Conservation (phyloP, 1,140 invertebrate species). For the Parapsyche elsis region DNA sequence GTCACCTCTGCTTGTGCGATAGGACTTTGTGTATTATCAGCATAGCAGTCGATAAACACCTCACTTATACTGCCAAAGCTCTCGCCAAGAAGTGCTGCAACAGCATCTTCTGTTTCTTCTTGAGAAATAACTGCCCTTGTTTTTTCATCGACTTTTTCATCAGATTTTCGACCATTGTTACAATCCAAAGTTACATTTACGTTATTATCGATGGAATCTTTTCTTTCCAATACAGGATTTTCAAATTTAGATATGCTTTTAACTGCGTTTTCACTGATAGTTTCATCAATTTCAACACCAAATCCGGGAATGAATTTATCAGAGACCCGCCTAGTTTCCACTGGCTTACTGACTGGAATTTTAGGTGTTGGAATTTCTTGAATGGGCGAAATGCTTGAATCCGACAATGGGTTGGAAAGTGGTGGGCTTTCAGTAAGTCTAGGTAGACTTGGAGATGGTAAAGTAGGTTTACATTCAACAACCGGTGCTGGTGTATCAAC, state of each 20-base stretch:
- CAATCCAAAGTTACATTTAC: slow-evolving; percentile 56
- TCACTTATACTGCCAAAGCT: slow-evolving; percentile 75
- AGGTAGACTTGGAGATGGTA: slow-evolving; percentile 64
- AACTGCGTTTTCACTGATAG: slow-evolving; percentile 82
- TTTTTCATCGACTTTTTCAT: slow-evolving; percentile 77
- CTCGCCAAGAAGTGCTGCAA: slow-evolving; percentile 86
- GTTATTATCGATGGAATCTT: slow-evolving; percentile 52
- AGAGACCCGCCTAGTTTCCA: slow-evolving; percentile 61
- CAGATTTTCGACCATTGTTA: slow-evolving; percentile 59
- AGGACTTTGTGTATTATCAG: slow-evolving; percentile 62
- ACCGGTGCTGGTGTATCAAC: slow-evolving; percentile 57
- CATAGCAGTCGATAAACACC: slow-evolving; percentile 67
- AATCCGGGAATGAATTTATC: slow-evolving; percentile 79
- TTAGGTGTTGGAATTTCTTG: slow-evolving; percentile 63
- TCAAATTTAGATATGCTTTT: slow-evolving; percentile 68
- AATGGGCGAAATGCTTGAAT: slow-evolving; percentile 54
- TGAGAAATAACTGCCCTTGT: slow-evolving; percentile 87
- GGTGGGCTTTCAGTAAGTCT: slow-evolving; percentile 65
- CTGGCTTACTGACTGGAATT: slow-evolving; percentile 59
- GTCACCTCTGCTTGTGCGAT: slow-evolving; percentile 62
- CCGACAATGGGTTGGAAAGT: slow-evolving; percentile 56
- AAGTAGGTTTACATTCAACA: slow-evolving; percentile 50
- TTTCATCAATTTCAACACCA: slow-evolving; percentile 75
- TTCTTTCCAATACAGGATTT: slow-evolving; percentile 58
- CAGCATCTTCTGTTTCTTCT: slow-evolving; percentile 92